Percentiles rank a stretch among this genome's conserved stretches.
Conservation (phyloP, 92 coral and sea anemone genomes). For the Micromussa lordhowensis region DNA sequence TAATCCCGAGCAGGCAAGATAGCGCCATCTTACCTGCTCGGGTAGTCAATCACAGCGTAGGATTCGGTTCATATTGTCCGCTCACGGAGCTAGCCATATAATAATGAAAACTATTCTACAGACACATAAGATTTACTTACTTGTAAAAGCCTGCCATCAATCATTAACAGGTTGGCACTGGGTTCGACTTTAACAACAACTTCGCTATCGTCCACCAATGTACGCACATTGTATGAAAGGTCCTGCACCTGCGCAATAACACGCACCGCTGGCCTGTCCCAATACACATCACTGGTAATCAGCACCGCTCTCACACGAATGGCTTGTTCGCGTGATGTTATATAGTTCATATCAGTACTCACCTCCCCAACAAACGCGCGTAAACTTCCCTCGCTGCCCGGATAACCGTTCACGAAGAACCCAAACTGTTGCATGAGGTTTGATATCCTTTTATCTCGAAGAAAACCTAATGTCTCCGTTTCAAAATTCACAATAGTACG, state of each 20-base stretch:
- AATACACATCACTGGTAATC: constrained; percentile 45
- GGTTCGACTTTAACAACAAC: constrained; percentile 56
- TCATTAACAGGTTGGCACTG: constrained; percentile 36
- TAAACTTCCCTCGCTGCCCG: constrained; percentile 43
- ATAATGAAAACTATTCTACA: too few species aligned
- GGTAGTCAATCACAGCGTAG: too few species aligned
- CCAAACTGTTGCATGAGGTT: constrained; percentile 41
- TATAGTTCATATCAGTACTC: constrained; percentile 30
- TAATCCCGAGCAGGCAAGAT: too few species aligned
- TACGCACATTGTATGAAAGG: constrained; percentile 49
- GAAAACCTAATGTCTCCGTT: constrained; percentile 48
- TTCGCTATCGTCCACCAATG: constrained; percentile 56
- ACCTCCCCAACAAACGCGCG: constrained; percentile 49
- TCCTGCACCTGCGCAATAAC: constrained; percentile 67
- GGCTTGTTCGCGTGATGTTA: constrained; percentile 35
- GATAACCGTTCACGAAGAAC: constrained; percentile 54
- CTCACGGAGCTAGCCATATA: too few species aligned
- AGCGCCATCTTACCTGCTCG: too few species aligned
- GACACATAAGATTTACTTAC: not conserved
- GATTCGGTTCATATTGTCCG: too few species aligned
- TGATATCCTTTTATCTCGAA: constrained; percentile 13
- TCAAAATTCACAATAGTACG: constrained; percentile 44
- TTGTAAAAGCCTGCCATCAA: constrained; percentile 30
- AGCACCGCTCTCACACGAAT: constrained; percentile 41
- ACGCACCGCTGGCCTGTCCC: constrained; percentile 53